Evolutionary conservation across 2,888 invertebrate species (phyloP).

Genomic region (Rhagonycha fulva): DNA sequence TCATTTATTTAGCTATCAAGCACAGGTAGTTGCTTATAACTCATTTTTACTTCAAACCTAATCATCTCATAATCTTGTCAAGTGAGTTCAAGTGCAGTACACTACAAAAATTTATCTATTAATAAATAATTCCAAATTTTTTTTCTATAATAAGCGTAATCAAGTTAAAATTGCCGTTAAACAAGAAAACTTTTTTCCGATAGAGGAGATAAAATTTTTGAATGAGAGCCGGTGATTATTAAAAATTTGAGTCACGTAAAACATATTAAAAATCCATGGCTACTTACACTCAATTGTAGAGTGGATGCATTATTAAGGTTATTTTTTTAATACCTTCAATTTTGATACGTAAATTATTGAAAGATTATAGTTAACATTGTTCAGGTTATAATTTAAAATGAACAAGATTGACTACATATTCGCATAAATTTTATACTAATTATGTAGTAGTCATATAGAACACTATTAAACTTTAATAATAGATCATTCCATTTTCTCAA

Average conservation of each 20-base stretch:
- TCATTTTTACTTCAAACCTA: constrained; percentile 33
- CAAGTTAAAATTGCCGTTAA: constrained; percentile 1
- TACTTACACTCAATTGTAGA: constrained; percentile 25
- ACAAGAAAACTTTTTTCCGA: background rate
- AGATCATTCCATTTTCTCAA: background rate
- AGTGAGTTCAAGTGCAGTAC: constrained; percentile 8
- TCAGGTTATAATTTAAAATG: constrained; percentile 22
- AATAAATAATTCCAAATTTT: constrained; percentile 24
- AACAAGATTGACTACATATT: constrained; percentile 11
- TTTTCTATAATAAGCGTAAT: background rate
- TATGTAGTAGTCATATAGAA: constrained; percentile 16
- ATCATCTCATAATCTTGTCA: constrained; percentile 28
- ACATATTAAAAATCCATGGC: constrained; percentile 25
- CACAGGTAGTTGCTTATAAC: constrained; percentile 31
- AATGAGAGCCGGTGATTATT: background rate
- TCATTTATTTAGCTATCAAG: constrained; percentile 32
- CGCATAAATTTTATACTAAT: constrained; percentile 28
- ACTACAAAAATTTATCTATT: constrained; percentile 19
- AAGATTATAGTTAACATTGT: constrained; percentile 26
- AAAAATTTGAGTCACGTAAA: constrained; percentile 27
- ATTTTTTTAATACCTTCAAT: constrained; percentile 29
- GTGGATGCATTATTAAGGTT: constrained; percentile 25
- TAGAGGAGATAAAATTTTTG: background rate
- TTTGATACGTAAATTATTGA: constrained; percentile 29
- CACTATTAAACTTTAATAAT: background rate